Conservation (phyloP, 2,113 vertebrate genomes). For the Lathamus discolor region DNA sequence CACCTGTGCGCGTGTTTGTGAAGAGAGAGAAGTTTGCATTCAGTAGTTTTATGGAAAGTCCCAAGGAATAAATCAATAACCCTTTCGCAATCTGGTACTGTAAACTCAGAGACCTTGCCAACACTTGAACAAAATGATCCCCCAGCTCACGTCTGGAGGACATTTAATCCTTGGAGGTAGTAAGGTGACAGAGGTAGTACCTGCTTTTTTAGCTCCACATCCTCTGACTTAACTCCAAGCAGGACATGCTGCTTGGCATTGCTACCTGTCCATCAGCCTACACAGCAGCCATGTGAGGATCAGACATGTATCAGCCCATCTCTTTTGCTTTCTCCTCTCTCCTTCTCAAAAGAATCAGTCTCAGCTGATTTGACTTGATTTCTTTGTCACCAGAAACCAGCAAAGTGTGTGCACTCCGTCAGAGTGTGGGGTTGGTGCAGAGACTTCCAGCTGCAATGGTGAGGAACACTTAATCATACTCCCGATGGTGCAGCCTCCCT, state of each 20-base stretch:
- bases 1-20: not conserved
- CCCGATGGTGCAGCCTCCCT: not conserved
- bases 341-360: not conserved
- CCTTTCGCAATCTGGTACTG: not conserved
- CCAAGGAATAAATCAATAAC: not conserved
- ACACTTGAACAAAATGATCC: not conserved
- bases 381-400: not conserved
- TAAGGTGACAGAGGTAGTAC: accelerated
- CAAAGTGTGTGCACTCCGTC: not conserved
- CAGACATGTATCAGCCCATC: not conserved
- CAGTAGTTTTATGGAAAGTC: not conserved
- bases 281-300: not conserved
- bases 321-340: not conserved
- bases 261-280: not conserved
- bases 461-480: not conserved
- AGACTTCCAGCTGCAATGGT: not conserved
- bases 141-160: not conserved
- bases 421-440: not conserved
- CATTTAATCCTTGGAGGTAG: not conserved
- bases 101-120: not conserved
- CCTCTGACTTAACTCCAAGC: not conserved
- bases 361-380: not conserved
- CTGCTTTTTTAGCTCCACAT: not conserved
- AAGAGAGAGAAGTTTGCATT: not conserved
- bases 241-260: not conserved